Evolutionary conservation across 1,140 invertebrate genomes (phyloP), one percentile per base, ranked within the genome.

Genomic region (Carcinoscorpius rotundicauda): DNA sequence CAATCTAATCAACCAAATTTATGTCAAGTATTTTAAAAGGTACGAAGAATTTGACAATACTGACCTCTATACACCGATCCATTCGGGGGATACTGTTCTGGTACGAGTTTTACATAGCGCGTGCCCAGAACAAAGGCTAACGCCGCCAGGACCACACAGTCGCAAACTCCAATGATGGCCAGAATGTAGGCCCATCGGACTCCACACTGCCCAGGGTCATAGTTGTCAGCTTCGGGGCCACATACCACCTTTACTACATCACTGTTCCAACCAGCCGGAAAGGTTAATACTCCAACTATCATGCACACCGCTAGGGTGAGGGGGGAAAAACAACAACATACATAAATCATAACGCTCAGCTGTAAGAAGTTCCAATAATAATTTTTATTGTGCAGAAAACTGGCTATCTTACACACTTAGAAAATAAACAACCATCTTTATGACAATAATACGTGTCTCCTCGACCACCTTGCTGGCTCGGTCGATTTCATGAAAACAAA

Each of bases 131-230:
- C 93, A 76, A 98, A 97, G 5, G 94, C 94, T 51, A 98, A 81
- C 5, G 89, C 85, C 0, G 93, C 85, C 59, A 98, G 80, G 61
- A 95, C 91, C 6, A 88, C 79, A 50, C 91, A 91, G 77, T 98
- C 95, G 67, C 96, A 79, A 66, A 93, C 89, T 0, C 88, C 88
- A 60, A 98, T 94, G 61, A 93, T 87, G 9, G 93, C 93, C 65
- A 98, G 80, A 5, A 96, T 83, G 79, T 93, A 97, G 1, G 93
- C 93, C 96, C 96, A 98, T 69, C 93, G 84, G 11, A 98, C 84
- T 53, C 85, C 86, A 75, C 96, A 99, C 6, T 86, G 79, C 76
- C 87, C 88, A 69, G 86, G 80, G 72, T 82, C 80, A 75, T 87
- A 95, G 52, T 83, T 83, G 70, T 83, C 84, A 3, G 91, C 86